Conservation (phyloP, 92 coral and sea anemone species). For the Paragorgia papillata region DNA sequence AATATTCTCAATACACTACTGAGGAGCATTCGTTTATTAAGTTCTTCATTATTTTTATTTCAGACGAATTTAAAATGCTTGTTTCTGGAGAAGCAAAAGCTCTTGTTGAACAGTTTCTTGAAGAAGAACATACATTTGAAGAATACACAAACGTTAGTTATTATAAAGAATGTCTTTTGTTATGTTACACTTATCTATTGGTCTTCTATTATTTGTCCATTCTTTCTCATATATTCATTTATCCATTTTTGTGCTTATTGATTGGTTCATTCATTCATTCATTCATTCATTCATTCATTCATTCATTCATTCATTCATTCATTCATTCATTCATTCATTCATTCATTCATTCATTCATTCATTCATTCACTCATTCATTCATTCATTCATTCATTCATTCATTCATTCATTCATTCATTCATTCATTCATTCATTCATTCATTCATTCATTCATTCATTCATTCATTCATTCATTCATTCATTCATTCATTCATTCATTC, state of each 20-base stretch:
- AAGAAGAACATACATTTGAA: slow-evolving; percentile 82
- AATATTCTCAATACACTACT: no score
- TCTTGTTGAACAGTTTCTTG: slow-evolving; percentile 68
- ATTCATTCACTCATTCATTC: no score
- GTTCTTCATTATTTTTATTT: slow-evolving; percentile 6
- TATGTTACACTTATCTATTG: not conserved
- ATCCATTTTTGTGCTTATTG: not conserved
- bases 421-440: no score
- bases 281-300: not conserved
- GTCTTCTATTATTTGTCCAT: not conserved
- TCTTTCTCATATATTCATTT: not conserved
- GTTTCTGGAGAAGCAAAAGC: slow-evolving; percentile 90
- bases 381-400: not conserved
- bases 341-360: no score
- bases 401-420: no score
- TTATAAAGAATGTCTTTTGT: not conserved
- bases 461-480: no score
- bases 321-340: not conserved
- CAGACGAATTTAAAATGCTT: slow-evolving; percentile 84
- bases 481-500: no score
- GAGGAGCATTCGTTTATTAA: no score
- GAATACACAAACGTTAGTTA: slow-evolving; percentile 83
- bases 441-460: no score
- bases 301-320: not conserved
- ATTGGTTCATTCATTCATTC: not conserved